These are phyloP conservation scores for Pteromalus puparum DNA, from an alignment of 1,140 invertebrate species.

Conservation along the genomic window DNA sequence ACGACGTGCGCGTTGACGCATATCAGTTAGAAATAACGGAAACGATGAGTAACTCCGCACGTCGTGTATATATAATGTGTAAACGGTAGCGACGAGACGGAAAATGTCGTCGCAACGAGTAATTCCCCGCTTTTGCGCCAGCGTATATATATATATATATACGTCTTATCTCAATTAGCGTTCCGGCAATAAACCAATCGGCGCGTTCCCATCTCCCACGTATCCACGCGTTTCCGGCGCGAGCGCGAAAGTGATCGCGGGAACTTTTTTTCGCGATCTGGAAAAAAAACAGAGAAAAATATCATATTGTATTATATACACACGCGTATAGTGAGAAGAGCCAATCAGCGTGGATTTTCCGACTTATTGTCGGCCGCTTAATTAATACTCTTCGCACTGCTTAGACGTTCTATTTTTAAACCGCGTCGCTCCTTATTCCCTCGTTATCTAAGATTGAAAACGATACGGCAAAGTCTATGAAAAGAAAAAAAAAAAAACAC, in stretches of 20 bases:
- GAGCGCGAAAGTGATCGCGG: constrained; percentile 41
- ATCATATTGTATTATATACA: not conserved
- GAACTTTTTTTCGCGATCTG: constrained; percentile 15
- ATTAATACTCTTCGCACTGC: not conserved
- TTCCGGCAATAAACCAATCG: constrained; percentile 11
- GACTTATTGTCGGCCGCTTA: not conserved
- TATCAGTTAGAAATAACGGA: not conserved
- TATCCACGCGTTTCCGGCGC: not conserved
- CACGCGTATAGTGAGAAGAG: not conserved
- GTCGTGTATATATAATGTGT: not conserved
- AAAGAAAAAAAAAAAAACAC: not conserved
- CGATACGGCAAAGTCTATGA: not conserved
- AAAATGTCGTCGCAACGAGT: not conserved
- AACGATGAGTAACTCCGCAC: not conserved
- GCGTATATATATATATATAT: too few relatives aligned
- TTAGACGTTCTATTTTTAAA: not conserved
- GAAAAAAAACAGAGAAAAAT: not conserved
- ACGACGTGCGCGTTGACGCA: not conserved
- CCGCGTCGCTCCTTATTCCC: not conserved
- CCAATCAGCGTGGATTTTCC: constrained; percentile 3
- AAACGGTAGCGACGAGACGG: not conserved
- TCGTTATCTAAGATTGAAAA: constrained; percentile 2
- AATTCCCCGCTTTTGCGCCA: too few relatives aligned
- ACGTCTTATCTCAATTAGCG: constrained; percentile 40
- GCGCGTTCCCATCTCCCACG: constrained; percentile 17